phyloP scores from a whole-genome alignment of 1,140 invertebrate genomes.

The Brachionus rotundiformis region DNA sequence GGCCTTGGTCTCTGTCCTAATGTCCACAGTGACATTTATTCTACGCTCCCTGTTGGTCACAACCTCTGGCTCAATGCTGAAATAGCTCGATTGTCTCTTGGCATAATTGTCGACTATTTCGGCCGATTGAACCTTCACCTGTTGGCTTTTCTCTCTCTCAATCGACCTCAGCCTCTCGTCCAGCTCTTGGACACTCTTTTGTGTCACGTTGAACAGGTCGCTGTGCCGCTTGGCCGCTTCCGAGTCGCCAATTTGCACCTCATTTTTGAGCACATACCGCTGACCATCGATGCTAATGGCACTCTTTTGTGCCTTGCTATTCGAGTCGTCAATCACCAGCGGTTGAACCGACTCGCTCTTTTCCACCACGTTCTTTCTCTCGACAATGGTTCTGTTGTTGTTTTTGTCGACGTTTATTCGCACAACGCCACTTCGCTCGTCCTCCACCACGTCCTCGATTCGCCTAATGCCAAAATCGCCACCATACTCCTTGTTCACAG shows the following conservation, averaged over 20 bases:
- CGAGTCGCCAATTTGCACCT: not conserved
- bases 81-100: not conserved
- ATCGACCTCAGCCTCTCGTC: not conserved
- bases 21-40: conserved; percentile 2
- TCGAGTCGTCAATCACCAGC: conserved; percentile 29
- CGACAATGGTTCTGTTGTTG: not conserved
- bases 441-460: conserved; percentile 20
- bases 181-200: not conserved
- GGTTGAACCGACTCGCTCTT: not conserved
- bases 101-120: conserved; percentile 36
- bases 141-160: conserved; percentile 6
- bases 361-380: conserved; percentile 5
- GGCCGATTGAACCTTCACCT: conserved; percentile 27
- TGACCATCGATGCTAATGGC: conserved; percentile 38
- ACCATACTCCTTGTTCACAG: conserved; percentile 17
- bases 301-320: not conserved
- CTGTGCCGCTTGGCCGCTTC: not conserved
- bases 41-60: not conserved
- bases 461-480: not conserved
- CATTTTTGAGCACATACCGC: not conserved
- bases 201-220: not conserved
- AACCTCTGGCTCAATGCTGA: not conserved
- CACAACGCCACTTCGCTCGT: not conserved
- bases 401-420: conserved; percentile 34
- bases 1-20: not conserved